Base-by-base conservation (phyloP, 1,140 invertebrate species). In the Brachionus asplanchnoidis region DNA sequence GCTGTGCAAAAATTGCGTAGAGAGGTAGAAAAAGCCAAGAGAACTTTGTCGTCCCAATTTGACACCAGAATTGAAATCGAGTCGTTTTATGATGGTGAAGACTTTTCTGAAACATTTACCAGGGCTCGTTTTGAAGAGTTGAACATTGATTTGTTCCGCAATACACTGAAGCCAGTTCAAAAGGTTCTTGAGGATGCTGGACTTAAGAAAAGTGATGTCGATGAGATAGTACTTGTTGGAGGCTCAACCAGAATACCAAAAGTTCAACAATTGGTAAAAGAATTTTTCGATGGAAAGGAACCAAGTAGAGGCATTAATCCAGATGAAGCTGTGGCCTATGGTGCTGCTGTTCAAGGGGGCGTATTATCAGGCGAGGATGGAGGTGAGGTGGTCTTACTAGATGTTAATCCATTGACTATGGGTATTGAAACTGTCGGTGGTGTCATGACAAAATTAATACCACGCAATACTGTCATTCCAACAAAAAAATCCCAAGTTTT, bases 401-500 rank as follows among this genome's bases (percentile, higher is more conserved):
- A 99, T 89, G 97, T 99, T 60, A 99, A 98, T 88, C 97, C 97
- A 86, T 91, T 99, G 70, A 99, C 97, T 84, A 93, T 99, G 93
- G 97, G 97, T 86, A 99, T 99, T 88, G 97, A 99, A 91, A 99
- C 97, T 85, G 97, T 99, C 84, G 97, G 97, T 85, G 97, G 97
- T 86, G 97, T 99, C 8, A 99, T 99, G 97, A 99, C 97, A 85
- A 99, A 99, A 90, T 92, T 99, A 26, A 99, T 99, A 89, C 94
- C 95, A 80, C 90, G 97, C 88, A 99, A 99, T 91, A 98, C 97
- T 65, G 97, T 98, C 53, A 99, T 99, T 87, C 97, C 97, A 23
- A 99, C 97, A n/a, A 99, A 99, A 91, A 99, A 99, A 89, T 97
- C 96, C 4, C 97, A 99, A 89, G 97, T 99, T 87, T 99, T 99